phyloP scores from a whole-genome alignment of 2,113 vertebrate genomes.

The Cochlearius cochlearius region DNA sequence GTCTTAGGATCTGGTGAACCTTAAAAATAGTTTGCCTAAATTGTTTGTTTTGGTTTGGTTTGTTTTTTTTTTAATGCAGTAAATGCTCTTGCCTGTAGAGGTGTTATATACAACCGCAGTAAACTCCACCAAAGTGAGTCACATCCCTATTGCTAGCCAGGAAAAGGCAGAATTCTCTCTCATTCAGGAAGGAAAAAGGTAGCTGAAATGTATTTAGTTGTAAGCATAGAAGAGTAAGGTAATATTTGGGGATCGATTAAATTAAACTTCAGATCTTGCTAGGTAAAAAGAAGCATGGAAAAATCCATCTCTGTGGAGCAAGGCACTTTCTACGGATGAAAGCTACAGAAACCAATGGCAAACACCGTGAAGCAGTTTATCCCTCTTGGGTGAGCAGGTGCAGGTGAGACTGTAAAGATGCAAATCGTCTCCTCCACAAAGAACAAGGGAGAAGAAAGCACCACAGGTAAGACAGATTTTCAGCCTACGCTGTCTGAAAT shows the following conservation, averaged over 20 bases:
- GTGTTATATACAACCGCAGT: neutral
- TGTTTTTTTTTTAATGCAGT: neutral
- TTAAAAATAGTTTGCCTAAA: neutral
- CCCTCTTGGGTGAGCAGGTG: neutral
- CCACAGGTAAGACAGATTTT: neutral
- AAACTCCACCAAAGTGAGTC: neutral
- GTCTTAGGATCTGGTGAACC: neutral
- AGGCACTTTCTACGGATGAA: neutral
- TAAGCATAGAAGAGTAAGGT: neutral
- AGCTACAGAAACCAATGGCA: neutral
- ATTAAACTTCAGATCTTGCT: neutral
- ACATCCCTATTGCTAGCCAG: neutral
- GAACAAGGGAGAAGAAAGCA: neutral
- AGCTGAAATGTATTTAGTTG: neutral
- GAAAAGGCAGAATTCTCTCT: neutral
- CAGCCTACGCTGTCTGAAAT: neutral
- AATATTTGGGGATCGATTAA: neutral
- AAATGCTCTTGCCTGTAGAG: neutral
- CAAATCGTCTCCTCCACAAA: neutral
- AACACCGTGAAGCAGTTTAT: neutral
- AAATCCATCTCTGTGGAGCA: neutral
- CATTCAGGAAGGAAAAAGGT: neutral
- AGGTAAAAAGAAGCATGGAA: neutral
- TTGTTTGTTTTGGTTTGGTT: neutral
- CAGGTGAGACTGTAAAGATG: neutral